A percentile compares a stretch with the other conserved stretches of the same genome.
phyloP scores from a whole-genome alignment of 2,797 vertebrate species.

The Hephaestus fuliginosus region DNA sequence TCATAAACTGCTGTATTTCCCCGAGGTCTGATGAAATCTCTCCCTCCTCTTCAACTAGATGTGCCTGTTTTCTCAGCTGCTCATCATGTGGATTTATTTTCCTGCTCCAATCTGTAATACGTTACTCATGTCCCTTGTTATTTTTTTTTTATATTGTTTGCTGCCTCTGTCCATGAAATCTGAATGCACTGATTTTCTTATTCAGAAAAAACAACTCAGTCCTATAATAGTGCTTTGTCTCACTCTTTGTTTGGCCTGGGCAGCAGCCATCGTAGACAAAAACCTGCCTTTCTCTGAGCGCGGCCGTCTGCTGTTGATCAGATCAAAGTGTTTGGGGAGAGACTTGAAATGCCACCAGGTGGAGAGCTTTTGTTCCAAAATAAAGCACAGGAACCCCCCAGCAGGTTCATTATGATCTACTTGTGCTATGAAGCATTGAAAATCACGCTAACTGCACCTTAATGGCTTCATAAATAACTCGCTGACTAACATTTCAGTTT shows the following conservation, averaged over 20 bases:
- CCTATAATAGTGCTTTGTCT: constrained; percentile 35
- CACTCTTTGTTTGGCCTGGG: neutral
- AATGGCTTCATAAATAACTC: neutral
- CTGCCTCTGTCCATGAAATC: neutral
- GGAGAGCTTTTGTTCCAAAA: constrained; percentile 8
- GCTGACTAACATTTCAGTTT: neutral
- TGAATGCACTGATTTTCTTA: neutral
- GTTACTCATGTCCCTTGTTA: neutral
- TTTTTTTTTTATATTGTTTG: neutral
- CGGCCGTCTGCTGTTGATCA: constrained; percentile 6
- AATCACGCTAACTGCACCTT: neutral
- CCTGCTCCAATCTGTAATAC: neutral
- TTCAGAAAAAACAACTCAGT: constrained; percentile 4
- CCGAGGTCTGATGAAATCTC: constrained; percentile 27
- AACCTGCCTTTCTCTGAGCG: constrained; percentile 1
- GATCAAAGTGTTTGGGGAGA: constrained; percentile 2
- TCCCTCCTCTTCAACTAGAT: neutral
- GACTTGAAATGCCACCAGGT: constrained; percentile 12
- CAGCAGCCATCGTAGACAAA: neutral
- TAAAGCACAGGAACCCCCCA: neutral
- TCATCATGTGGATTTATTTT: neutral
- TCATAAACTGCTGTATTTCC: constrained; percentile 11
- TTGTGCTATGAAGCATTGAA: no score
- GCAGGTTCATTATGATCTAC: neutral
- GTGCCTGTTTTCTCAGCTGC: neutral